Base-by-base conservation (phyloP, 2,888 invertebrate genomes). In the Octonoba sinensis region DNA sequence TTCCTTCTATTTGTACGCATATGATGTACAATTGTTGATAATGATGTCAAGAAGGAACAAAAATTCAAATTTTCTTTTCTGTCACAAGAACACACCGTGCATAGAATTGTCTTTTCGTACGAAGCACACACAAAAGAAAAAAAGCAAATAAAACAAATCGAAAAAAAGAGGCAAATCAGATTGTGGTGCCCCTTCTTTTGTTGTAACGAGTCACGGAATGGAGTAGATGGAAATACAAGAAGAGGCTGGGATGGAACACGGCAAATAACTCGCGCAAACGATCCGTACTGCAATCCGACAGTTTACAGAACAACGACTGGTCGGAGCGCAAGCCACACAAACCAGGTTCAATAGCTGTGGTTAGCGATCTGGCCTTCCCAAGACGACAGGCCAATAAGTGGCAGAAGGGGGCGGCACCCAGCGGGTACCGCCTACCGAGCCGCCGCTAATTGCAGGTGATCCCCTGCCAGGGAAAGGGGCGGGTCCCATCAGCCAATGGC, bases 401-500 rank as follows among this genome's bases (percentile, higher is more conserved):
- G 71, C 70, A 78, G 71, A 78, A 78, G 71, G 71, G 65, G 78
- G 78, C 78, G 70, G 64, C 47, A 66, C 78, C 64, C 78, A 47
- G 18, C 18, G 56, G 78, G 78, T 57, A 65, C 78, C 82, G 74
- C 74, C 82, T 51, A 82, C 62, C 47, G 65, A 82, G 66, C 60
- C 70, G 66, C 62, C 49, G 73, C 75, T 82, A 75, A 75, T 82
- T 82, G 74, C 70, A 71, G 71, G 67, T 44, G 72, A 46, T 79
- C 71, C 78, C 72, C 72, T 72, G 74, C 64, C 27, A 71, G 56
- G 64, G 65, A 71, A 77, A 65, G 57, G 57, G 78, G 73, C 66
- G 65, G 75, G 49, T 44, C 46, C 60, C 65, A 75, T 46, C 79
- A 81, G 76, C 78, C 83, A 83, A 83, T 83, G 60, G 83, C 51